These are phyloP conservation scores for Dolichotis patagonum DNA, from an alignment of 2,113 vertebrate species.

Conservation along the genomic window DNA sequence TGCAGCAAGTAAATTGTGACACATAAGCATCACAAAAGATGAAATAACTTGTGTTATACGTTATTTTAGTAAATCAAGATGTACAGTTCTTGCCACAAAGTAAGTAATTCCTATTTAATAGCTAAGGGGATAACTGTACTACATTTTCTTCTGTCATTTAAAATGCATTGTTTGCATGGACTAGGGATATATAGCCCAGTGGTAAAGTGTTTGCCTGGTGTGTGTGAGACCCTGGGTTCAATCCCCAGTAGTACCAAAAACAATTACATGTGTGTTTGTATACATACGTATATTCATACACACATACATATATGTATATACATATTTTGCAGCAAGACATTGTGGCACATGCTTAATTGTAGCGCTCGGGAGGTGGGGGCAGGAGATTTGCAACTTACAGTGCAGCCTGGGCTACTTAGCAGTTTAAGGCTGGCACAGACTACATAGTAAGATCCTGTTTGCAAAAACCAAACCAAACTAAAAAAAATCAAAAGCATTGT, in stretches of 20 bases:
- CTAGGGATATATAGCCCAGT: too few species aligned
- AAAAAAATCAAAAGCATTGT: background rate
- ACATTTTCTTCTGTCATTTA: constrained; percentile 20
- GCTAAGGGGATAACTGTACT: background rate
- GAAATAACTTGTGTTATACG: constrained; percentile 24
- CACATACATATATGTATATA: too few species aligned
- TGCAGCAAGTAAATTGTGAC: constrained; percentile 18
- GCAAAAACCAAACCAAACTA: background rate
- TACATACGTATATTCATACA: too few species aligned
- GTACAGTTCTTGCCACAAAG: constrained; percentile 42
- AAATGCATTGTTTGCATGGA: background rate
- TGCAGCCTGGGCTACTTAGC: background rate
- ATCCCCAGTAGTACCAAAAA: too few species aligned
- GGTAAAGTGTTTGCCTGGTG: too few species aligned
- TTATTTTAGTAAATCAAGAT: constrained; percentile 37
- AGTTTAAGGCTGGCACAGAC: background rate
- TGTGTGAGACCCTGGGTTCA: too few species aligned
- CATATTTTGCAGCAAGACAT: too few species aligned
- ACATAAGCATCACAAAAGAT: constrained; percentile 22
- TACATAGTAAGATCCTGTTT: background rate
- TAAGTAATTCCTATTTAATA: constrained; percentile 46
- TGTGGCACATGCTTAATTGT: background rate
- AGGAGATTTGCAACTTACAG: background rate
- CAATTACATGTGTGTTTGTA: too few species aligned
- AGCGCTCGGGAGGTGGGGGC: background rate